Evolutionary conservation across 2,113 vertebrate genomes (phyloP).

Genomic region (Malurus elegans): DNA sequence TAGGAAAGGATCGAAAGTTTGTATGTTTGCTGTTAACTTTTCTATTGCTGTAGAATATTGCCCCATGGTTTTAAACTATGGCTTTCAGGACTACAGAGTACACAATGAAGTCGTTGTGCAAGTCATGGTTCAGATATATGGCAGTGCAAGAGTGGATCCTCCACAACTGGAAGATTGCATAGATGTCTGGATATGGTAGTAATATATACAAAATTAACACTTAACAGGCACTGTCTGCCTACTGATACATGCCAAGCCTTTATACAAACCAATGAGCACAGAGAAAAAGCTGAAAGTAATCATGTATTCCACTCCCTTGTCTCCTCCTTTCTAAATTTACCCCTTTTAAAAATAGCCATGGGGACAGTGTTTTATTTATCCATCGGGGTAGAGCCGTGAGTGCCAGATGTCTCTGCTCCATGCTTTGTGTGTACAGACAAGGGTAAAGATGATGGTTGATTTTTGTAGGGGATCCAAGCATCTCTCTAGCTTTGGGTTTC

Average conservation of each 20-base stretch:
- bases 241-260: neutral
- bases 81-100: neutral
- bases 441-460: neutral
- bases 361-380: neutral
- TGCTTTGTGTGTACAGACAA: neutral
- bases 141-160: neutral
- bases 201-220: neutral
- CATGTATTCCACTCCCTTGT: neutral
- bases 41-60: neutral
- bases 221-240: neutral
- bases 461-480: neutral
- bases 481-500: neutral
- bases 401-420: neutral
- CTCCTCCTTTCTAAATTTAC: neutral
- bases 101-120: neutral
- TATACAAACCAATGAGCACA: neutral
- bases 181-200: neutral
- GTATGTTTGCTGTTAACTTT: neutral
- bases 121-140: rapidly evolving
- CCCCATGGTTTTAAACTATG: neutral
- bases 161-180: neutral
- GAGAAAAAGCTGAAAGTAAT: neutral
- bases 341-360: neutral
- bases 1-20: neutral
- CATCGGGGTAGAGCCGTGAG: neutral